A percentile compares a stretch with the other conserved stretches of the same genome.
Conservation (phyloP, 2,888 invertebrate species). For the Hemithea aestivaria region DNA sequence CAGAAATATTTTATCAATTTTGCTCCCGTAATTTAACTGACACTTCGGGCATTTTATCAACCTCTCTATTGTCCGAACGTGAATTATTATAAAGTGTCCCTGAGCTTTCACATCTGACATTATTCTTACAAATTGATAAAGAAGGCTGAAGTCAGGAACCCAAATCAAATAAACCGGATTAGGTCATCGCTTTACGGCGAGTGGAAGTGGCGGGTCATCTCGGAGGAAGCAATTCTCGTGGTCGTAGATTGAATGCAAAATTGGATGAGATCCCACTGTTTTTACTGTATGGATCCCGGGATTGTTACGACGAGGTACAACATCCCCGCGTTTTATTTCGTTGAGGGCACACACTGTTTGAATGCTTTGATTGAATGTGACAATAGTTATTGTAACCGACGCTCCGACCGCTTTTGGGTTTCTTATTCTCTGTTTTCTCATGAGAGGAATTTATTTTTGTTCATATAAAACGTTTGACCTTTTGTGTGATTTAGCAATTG, state of each 20-base stretch:
- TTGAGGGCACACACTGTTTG: constrained; percentile 57
- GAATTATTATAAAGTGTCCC: constrained; percentile 29
- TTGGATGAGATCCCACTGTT: constrained; percentile 75
- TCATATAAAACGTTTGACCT: constrained; percentile 42
- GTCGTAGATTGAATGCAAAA: constrained; percentile 79
- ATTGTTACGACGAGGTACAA: constrained; percentile 49
- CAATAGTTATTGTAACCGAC: constrained; percentile 69
- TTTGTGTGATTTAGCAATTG: constrained; percentile 33
- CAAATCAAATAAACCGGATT: constrained; percentile 77
- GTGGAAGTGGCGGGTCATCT: constrained; percentile 76
- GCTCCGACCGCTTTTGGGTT: constrained; percentile 45
- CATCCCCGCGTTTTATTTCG: constrained; percentile 63
- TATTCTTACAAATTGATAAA: constrained; percentile 63
- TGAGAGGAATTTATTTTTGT: constrained; percentile 43
- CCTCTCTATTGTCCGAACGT: constrained; percentile 24
- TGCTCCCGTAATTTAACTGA: constrained; percentile 19
- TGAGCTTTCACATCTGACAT: constrained; percentile 41
- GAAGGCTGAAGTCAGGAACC: constrained; percentile 63
- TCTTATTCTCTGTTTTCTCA: constrained; percentile 45
- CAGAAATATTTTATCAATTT: constrained; percentile 28
- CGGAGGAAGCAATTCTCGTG: constrained; percentile 73
- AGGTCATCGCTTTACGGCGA: constrained; percentile 75
- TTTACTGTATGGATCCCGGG: constrained; percentile 67
- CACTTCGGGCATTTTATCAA: constrained; percentile 23
- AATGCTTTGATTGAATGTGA: constrained; percentile 75